Evolutionary conservation across 2,888 invertebrate genomes (phyloP).

Genomic region (Ophion costatus): DNA sequence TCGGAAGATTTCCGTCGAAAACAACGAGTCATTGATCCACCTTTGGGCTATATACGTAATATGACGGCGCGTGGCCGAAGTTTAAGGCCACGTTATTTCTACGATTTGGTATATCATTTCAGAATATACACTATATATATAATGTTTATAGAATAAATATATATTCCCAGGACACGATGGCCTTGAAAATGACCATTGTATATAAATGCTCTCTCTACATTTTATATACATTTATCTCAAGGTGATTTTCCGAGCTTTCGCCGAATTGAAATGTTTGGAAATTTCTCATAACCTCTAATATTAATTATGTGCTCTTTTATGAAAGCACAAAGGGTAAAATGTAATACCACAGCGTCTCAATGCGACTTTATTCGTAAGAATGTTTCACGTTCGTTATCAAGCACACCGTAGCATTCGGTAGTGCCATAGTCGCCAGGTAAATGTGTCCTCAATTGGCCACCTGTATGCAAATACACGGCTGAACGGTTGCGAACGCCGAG

Average conservation of each 20-base stretch:
- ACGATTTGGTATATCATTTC: background rate
- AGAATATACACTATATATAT: background rate
- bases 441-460: background rate
- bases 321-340: no score
- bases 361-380: background rate
- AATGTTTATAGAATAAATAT: background rate
- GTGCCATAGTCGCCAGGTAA: background rate
- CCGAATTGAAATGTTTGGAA: no score
- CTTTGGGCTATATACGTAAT: conserved; percentile 9
- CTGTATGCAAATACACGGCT: background rate
- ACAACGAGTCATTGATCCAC: conserved; percentile 34
- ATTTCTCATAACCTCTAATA: no score
- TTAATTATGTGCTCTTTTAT: no score
- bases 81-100: conserved; percentile 67
- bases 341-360: background rate
- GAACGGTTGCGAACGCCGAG: background rate
- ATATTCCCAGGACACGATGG: background rate
- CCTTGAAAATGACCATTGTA: background rate
- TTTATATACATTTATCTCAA: no score
- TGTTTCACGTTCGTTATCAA: background rate
- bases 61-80: conserved; percentile 43
- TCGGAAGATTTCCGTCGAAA: conserved; percentile 31
- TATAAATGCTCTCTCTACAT: background rate
- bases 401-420: background rate
- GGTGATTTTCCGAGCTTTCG: no score